Percentiles rank a stretch among this genome's conserved stretches.
These are phyloP conservation scores for Hymenopus coronatus DNA, from an alignment of 2,888 invertebrate species.

Conservation along the genomic window DNA sequence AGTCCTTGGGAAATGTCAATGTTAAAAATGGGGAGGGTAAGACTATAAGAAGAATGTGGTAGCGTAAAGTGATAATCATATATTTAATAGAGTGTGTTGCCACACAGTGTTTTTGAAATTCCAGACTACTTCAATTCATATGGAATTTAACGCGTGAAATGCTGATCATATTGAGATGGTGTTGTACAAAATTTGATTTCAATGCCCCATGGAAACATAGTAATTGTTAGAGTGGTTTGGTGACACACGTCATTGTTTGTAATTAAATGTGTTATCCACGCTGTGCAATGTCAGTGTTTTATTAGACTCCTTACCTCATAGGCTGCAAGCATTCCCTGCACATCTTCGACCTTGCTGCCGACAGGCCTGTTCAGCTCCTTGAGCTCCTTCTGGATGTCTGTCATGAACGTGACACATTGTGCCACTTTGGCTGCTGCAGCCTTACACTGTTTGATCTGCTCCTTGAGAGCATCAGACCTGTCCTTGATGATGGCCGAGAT, in stretches of 20 bases:
- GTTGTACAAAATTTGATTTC: background rate
- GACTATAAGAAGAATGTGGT: background rate
- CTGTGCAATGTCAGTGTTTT: background rate
- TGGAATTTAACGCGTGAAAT: no score
- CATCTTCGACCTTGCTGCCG: slow-evolving; percentile 84
- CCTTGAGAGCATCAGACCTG: slow-evolving; percentile 67
- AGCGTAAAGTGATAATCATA: background rate
- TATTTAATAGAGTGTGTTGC: no score
- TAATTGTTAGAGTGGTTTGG: background rate
- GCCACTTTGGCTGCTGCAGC: slow-evolving; percentile 77
- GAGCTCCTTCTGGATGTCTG: slow-evolving; percentile 77
- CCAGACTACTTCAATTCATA: no score
- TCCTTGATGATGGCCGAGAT: slow-evolving; percentile 74
- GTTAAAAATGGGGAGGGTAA: no score
- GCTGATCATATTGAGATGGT: no score
- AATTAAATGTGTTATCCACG: background rate
- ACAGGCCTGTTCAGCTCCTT: slow-evolving; percentile 81
- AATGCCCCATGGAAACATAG: no score
- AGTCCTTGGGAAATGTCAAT: no score
- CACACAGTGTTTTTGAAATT: no score
- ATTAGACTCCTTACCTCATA: slow-evolving; percentile 56
- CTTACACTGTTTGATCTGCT: slow-evolving; percentile 76
- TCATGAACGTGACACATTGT: slow-evolving; percentile 75
- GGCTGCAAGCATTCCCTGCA: slow-evolving; percentile 73
- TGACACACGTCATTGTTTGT: background rate